phyloP scores from a whole-genome alignment of 2,113 vertebrate genomes.

The Nesoenas mayeri region DNA sequence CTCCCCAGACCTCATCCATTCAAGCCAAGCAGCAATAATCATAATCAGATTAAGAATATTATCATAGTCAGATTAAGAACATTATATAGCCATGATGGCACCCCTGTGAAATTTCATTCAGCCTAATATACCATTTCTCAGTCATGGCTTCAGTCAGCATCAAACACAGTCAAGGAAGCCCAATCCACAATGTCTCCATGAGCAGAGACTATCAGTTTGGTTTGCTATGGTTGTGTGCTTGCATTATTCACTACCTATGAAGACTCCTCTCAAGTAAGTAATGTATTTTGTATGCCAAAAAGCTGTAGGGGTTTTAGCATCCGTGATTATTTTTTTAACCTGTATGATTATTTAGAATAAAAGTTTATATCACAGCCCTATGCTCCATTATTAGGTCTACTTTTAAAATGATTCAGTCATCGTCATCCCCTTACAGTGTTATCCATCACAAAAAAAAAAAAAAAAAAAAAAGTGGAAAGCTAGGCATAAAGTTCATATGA shows the following conservation, averaged over 20 bases:
- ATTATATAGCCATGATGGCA: not conserved
- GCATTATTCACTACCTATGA: not conserved
- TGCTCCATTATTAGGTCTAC: not conserved
- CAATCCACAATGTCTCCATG: not conserved
- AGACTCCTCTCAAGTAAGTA: not conserved
- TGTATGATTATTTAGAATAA: not conserved
- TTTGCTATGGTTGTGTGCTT: not conserved
- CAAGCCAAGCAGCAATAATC: not conserved
- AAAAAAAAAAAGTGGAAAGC: not conserved
- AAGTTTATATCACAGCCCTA: not conserved
- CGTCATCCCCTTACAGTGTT: not conserved
- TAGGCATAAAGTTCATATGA: not conserved
- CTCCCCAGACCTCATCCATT: not conserved
- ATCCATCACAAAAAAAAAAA: not conserved
- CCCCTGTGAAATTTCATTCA: not conserved
- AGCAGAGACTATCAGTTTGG: not conserved
- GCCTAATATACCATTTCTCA: not conserved
- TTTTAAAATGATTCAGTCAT: not conserved
- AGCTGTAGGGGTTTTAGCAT: not conserved
- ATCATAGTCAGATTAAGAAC: constrained; percentile 7
- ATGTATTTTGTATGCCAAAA: not conserved
- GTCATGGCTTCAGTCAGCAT: not conserved
- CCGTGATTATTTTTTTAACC: not conserved
- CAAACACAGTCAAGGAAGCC: not conserved
- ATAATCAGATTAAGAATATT: constrained; percentile 9